Evolutionary conservation across 2,888 invertebrate species (phyloP).

Genomic region (Ormyrus thymus): DNA sequence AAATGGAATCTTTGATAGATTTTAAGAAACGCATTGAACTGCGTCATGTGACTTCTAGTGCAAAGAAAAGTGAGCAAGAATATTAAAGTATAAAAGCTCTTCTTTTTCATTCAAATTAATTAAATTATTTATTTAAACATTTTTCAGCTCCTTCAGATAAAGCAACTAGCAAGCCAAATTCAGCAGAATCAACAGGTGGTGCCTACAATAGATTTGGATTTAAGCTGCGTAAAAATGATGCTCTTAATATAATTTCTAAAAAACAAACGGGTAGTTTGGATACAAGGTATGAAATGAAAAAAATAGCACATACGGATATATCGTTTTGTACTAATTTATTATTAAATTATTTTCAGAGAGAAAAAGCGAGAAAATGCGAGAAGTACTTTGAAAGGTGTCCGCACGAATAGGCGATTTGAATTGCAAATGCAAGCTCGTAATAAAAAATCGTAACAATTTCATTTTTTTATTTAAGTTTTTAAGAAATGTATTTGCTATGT

Average conservation of each 20-base stretch:
- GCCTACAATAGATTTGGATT: slow-evolving; percentile 77
- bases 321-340: neutral
- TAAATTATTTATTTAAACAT: slow-evolving; percentile 4
- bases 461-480: slow-evolving; percentile 27
- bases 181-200: slow-evolving; percentile 47
- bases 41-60: slow-evolving; percentile 60
- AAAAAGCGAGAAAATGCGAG: slow-evolving; percentile 75
- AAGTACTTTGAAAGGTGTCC: slow-evolving; percentile 79
- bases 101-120: too few relatives aligned
- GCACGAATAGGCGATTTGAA: slow-evolving; percentile 84
- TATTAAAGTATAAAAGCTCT: too few relatives aligned
- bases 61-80: slow-evolving; percentile 48
- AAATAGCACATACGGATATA: neutral
- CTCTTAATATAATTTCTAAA: slow-evolving; percentile 59
- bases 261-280: slow-evolving; percentile 50
- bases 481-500: slow-evolving; percentile 43
- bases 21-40: slow-evolving; percentile 64
- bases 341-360: slow-evolving; percentile 59
- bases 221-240: slow-evolving; percentile 73
- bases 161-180: slow-evolving; percentile 13
- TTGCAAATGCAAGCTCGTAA: slow-evolving; percentile 82
- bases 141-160: slow-evolving; percentile 40
- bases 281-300: slow-evolving; percentile 29
- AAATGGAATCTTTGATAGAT: slow-evolving; percentile 83
- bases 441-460: slow-evolving; percentile 44